Conservation (phyloP, 2,113 vertebrate species). For the Actenoides lindsayi region DNA sequence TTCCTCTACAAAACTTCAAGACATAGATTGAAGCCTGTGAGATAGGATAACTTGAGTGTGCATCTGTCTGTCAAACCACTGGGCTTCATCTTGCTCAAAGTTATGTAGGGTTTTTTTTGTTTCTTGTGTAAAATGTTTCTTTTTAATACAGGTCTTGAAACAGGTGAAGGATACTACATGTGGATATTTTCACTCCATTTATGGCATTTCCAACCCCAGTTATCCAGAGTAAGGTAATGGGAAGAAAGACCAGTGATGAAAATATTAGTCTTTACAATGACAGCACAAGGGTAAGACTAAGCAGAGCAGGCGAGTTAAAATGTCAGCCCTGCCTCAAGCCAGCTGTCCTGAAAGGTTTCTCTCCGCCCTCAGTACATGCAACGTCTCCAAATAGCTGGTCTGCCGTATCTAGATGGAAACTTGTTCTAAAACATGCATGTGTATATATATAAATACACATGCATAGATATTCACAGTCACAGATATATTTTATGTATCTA, state of each 20-base stretch:
- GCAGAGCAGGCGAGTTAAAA: neutral
- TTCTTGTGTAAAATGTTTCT: neutral
- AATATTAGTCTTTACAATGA: neutral
- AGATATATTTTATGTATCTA: neutral
- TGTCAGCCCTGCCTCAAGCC: neutral
- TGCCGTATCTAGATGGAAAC: neutral
- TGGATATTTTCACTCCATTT: neutral
- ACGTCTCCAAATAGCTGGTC: neutral
- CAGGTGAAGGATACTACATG: neutral
- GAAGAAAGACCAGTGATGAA: neutral
- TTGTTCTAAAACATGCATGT: neutral
- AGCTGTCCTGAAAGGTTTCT: neutral
- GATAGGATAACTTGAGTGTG: neutral
- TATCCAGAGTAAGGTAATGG: neutral
- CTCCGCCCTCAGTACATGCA: neutral
- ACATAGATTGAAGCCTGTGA: neutral
- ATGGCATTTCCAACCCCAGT: neutral
- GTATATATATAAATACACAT: neutral
- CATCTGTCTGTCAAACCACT: neutral
- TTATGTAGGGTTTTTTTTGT: fast-evolving
- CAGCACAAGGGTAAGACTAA: neutral
- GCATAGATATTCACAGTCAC: neutral
- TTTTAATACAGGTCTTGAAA: neutral
- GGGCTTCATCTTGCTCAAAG: neutral
- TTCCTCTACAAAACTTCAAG: neutral